Evolutionary conservation across 2,888 invertebrate genomes (phyloP), one percentile per base, ranked within the genome.

Genomic region (Sarcophaga rosellei): DNA sequence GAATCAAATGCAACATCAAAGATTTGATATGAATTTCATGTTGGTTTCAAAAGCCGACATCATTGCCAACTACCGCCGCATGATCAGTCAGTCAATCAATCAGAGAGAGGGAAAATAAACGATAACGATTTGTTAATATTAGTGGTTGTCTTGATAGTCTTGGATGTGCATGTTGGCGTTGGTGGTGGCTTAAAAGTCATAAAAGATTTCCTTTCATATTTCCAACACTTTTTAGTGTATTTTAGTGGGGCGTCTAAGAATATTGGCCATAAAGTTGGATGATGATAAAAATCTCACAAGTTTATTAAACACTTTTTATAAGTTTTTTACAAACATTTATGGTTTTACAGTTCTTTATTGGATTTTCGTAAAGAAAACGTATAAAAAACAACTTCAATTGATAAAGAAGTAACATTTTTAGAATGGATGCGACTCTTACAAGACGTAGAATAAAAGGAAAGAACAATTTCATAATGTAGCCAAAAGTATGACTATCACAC

Each of bases 61-160:
- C 66, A 75, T 63, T n/a, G 21, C 15, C 45, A 69, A 8, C 45
- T 35, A 15, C 47, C 44, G 53, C 57, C 17, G 8, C 75, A 70
- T n/a, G 70, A 74, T 75, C 75, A 57, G 20, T 53, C 81, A 83
- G 81, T 86, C 86, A 86, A 77, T 86, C 86, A 83, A 83, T 82
- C 81, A 77, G 44, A 68, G 44, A 15, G 61, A 77, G 61, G 68
- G 57, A 81, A 80, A 68, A 86, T 70, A 79, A 79, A 74, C 61
- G 12, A 45, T 72, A 75, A 6, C 65, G 70, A n/a, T 65, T 80
- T 79, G 35, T 70, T 80, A 69, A 75, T 23, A 69, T 47, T 35
- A 35, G 35, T 35, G 35, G 35, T 35, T 35, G 35, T 35, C 35
- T 47, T 47, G 11, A 3, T 47, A 3, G 47, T 47, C 35, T 35